These are phyloP conservation scores for Muscicapa comitata DNA, from an alignment of 2,797 vertebrate genomes.

Conservation along the genomic window DNA sequence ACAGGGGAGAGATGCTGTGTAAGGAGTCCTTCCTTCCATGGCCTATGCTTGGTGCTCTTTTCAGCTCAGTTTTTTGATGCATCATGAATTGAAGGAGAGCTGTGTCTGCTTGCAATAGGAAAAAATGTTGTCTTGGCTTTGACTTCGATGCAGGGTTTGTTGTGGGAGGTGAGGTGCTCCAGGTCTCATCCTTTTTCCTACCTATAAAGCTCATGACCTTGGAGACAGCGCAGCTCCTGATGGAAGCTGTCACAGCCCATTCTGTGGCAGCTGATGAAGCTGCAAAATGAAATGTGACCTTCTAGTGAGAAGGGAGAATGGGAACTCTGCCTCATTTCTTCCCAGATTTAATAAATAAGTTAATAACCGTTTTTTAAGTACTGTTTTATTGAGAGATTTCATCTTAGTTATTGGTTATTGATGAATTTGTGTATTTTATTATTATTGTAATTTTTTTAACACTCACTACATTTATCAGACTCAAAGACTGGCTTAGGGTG, in stretches of 20 bases:
- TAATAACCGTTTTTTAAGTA: background rate
- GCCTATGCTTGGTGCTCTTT: background rate
- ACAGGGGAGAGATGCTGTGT: background rate
- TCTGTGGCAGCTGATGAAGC: background rate
- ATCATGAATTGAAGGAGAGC: background rate
- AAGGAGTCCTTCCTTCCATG: background rate
- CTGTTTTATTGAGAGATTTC: background rate
- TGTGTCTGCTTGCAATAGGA: background rate
- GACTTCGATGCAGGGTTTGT: accelerated
- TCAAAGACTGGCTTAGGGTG: background rate
- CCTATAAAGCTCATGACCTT: background rate
- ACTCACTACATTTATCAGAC: background rate
- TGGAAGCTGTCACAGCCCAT: background rate
- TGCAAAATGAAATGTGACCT: background rate
- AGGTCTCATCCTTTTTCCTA: background rate
- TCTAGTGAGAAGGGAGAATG: background rate
- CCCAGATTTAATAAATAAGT: background rate
- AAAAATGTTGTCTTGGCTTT: background rate
- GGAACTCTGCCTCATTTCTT: background rate
- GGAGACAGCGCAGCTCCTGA: background rate
- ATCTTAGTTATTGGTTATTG: background rate
- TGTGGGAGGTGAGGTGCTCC: background rate
- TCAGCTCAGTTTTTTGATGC: background rate
- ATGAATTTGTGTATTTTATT: background rate
- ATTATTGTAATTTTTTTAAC: background rate